Base-by-base conservation (phyloP, 2,797 vertebrate genomes). In the Tadarida brasiliensis region DNA sequence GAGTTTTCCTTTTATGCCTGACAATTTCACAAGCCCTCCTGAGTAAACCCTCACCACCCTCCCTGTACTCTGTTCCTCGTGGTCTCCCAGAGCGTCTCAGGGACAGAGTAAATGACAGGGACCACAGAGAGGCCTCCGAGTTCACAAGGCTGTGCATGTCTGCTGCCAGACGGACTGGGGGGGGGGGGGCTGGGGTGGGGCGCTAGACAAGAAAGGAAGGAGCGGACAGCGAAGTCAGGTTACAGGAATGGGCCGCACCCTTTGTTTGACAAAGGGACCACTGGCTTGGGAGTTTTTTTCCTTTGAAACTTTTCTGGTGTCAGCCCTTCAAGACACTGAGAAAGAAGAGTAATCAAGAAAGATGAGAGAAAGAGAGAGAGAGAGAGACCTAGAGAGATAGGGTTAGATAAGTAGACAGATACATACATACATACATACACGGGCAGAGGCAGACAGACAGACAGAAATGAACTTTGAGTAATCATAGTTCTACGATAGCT, bases 1-100 rank as follows among this genome's bases (percentile, higher is more conserved):
- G 82, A 94, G 92, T 95, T 97, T 96, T 93, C 63, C 74, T 96
- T 93, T 92, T 91, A 92, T 93, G 88, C 57, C 44, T 0, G 2
- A 54, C 35, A 77, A 78, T 93, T 95, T 71, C 2, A 0, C 33
- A 84, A 74, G n/a, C 16, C 74, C 77, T 91, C 33, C 63, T 59
- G 83, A 87, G 70, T 33, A 73, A 94, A 89, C 78, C 22, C 51
- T 54, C 30, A 59, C 24, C 22, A 65, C 49, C 70, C 49, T 78
- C 59, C 44, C 35, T 20, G 5, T 7, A 3, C 71, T 93, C 63
- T 95, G 57, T 24, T 84, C 33, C 54, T 24, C 24, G 54, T 44
- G 39, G 47, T 19, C 30, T 78, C 24, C 16, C 20, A 65, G 54
- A 90, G 54, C 61, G 20, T 77, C 9, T 76, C 9, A 6, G 65